Percentiles rank a stretch among this genome's conserved stretches.
Conservation (phyloP, 2,888 invertebrate species). For the Apamea crenata region DNA sequence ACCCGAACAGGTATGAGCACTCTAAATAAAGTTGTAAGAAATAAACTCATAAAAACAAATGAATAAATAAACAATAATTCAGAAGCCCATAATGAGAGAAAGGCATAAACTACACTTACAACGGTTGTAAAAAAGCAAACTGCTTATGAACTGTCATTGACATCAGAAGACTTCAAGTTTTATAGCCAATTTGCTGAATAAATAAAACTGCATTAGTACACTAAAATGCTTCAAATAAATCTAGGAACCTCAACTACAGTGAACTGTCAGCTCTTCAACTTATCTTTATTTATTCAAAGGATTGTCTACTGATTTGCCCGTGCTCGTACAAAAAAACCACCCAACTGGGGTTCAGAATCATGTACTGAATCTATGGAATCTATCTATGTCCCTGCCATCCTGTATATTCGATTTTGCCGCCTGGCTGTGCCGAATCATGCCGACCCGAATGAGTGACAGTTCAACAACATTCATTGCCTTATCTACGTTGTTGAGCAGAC, state of each 20-base stretch:
- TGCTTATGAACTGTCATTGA: conserved; percentile 14
- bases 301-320: conserved; percentile 19
- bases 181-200: conserved; percentile 27
- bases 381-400: too few species aligned
- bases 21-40: not conserved
- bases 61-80: conserved; percentile 13
- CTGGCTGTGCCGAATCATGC: too few species aligned
- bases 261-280: conserved; percentile 14
- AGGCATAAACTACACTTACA: conserved; percentile 20
- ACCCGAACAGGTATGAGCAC: not conserved
- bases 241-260: conserved; percentile 7
- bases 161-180: conserved; percentile 31
- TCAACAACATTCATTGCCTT: too few species aligned
- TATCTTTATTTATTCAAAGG: conserved; percentile 44
- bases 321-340: conserved; percentile 12
- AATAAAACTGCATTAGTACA: conserved; percentile 44
- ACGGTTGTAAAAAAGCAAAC: conserved; percentile 12
- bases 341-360: too few species aligned
- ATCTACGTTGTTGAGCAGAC: too few species aligned
- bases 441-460: too few species aligned
- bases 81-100: not conserved
- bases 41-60: not conserved
- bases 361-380: too few species aligned
- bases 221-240: conserved; percentile 40
- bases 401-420: too few species aligned